These are phyloP conservation scores for Coleophora flavipennella DNA, from an alignment of 2,888 invertebrate genomes.

Conservation along the genomic window DNA sequence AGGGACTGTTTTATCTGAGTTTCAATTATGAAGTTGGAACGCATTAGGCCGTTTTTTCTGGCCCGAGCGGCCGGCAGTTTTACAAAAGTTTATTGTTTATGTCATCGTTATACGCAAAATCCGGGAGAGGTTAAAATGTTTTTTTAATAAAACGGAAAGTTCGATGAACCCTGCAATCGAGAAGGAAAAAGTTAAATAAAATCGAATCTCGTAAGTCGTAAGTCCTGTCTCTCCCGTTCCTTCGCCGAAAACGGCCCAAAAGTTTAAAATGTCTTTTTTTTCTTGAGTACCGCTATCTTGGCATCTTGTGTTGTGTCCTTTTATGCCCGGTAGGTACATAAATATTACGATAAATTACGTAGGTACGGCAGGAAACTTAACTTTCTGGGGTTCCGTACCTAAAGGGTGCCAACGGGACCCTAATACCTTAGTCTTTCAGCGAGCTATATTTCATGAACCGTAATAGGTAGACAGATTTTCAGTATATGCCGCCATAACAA, in stretches of 20 bases:
- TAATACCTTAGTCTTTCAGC: too few species aligned
- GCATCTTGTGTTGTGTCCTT: constrained; percentile 21
- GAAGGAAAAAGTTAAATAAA: constrained; percentile 38
- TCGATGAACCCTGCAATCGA: constrained; percentile 34
- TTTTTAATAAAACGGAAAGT: constrained; percentile 16
- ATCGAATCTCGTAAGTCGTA: constrained; percentile 33
- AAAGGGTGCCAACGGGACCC: too few species aligned
- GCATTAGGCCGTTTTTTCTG: constrained; percentile 1
- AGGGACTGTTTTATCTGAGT: too few species aligned
- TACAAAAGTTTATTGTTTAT: constrained; percentile 7
- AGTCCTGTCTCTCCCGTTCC: constrained; percentile 31
- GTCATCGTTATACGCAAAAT: constrained; percentile 2
- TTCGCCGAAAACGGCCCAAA: constrained; percentile 42
- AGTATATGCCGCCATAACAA: too few species aligned
- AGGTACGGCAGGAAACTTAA: too few species aligned
- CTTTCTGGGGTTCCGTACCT: too few species aligned
- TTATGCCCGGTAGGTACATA: constrained; percentile 28
- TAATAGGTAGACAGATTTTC: too few species aligned
- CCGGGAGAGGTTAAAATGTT: neutral
- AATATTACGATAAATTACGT: too few species aligned
- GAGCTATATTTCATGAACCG: too few species aligned
- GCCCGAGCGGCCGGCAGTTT: neutral
- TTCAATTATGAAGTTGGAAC: neutral
- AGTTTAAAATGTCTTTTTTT: constrained; percentile 25
- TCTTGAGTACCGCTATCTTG: constrained; percentile 42